Evolutionary conservation across 1,140 invertebrate species (phyloP), one percentile per base, ranked within the genome.

Genomic region (Antheraea mylitta): DNA sequence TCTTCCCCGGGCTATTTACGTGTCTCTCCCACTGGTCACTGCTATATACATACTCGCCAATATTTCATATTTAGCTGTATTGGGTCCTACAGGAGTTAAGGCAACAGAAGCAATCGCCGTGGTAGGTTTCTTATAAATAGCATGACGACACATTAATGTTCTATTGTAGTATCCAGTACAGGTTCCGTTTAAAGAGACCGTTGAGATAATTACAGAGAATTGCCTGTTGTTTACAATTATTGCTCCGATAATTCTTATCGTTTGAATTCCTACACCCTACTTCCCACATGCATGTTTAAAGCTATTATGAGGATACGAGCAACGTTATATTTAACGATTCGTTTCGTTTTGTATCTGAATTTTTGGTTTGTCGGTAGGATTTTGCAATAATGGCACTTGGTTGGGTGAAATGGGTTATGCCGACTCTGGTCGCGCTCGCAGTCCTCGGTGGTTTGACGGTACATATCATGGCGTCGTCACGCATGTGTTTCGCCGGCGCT

Each of bases 31-130:
- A 3, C 77, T 99, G 64, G 98, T 99, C 0, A 99, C 98, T 0
- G 84, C 95, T 3, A 96, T 99, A 71, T 99, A 99, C 91, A 95
- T 98, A 13, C 90, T 99, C 61, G 96, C 98, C 0, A 99, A 99
- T 89, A 92, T 99, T 64, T 97, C 98, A 0, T 99, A 99, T 90
- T 95, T 99, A 76, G 97, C 98, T 3, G 98, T 99, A 30, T 92
- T 99, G 19, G 96, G 96, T 8, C 96, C 96, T 0, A 88, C 94
- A 8, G 96, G 97, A 82, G 96, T 99, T 81, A 92, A 97, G 16
- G 93, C 95, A 7, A 98, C 97, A 4, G 95, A 97, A 87, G 98
- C 98, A 61, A 98, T 99, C 70, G 98, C 98, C 78, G 98, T 99
- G 86, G 98, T 98, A 93, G 94, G 95, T 94, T 77, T 59, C 18